phyloP scores from a whole-genome alignment of 2,113 vertebrate species.

The Oreocharis arfaki region DNA sequence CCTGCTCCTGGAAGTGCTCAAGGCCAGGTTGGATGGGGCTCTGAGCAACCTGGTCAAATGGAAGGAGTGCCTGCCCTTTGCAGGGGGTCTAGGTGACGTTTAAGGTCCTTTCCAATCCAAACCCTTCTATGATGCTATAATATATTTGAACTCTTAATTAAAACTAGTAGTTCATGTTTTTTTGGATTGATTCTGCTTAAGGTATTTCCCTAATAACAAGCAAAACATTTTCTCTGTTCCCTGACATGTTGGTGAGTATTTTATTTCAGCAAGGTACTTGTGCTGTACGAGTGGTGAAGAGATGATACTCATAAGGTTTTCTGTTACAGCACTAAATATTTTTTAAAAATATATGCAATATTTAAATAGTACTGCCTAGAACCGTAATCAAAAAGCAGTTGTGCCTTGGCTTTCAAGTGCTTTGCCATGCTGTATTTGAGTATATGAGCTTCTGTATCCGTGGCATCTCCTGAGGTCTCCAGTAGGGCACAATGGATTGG shows the following conservation, averaged over 20 bases:
- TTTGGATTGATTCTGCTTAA: background rate
- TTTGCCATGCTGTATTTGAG: background rate
- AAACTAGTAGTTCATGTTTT: background rate
- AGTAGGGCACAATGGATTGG: background rate
- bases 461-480: background rate
- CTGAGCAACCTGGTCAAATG: background rate
- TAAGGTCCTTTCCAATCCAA: background rate
- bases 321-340: background rate
- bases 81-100: background rate
- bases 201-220: background rate
- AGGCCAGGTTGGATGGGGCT: background rate
- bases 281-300: background rate
- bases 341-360: background rate
- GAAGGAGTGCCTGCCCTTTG: background rate
- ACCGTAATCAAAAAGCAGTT: background rate
- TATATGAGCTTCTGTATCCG: background rate
- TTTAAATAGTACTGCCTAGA: background rate
- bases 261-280: background rate
- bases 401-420: background rate
- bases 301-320: background rate
- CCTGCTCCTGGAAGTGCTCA: background rate
- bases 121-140: background rate
- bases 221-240: background rate
- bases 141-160: background rate
- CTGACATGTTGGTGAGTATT: background rate